Evolutionary conservation across 2,888 invertebrate genomes (phyloP).

Genomic region (Trissonchulus sp.): DNA sequence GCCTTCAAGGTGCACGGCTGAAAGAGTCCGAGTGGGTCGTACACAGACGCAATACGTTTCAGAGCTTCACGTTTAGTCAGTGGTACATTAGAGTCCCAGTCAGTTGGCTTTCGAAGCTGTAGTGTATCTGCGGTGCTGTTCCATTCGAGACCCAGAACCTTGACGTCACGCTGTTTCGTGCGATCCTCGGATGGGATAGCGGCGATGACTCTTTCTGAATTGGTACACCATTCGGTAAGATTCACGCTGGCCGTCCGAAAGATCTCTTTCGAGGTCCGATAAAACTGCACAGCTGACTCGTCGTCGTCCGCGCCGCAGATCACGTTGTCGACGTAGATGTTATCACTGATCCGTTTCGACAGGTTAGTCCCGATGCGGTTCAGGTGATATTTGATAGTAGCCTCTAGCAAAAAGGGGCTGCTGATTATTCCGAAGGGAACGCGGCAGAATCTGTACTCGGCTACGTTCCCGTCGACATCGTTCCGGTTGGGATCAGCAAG

Average conservation of each 20-base stretch:
- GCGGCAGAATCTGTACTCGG: constrained; percentile 33
- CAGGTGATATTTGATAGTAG: constrained; percentile 32
- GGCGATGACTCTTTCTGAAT: background rate
- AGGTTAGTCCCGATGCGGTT: background rate
- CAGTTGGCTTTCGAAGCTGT: background rate
- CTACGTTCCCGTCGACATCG: constrained; percentile 32
- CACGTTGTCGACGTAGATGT: background rate
- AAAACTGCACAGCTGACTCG: constrained; percentile 23
- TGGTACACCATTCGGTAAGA: constrained; percentile 27
- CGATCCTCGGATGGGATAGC: no score
- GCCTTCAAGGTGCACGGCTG: constrained; percentile 31
- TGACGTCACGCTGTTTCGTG: background rate
- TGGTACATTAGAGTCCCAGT: background rate
- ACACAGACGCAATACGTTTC: constrained; percentile 34
- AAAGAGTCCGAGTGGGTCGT: constrained; percentile 38
- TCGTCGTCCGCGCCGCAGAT: background rate
- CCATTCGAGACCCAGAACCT: constrained; percentile 17
- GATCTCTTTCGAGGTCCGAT: constrained; percentile 29
- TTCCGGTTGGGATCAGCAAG: constrained; percentile 31
- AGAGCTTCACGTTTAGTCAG: constrained; percentile 34
- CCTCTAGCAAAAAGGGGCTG: constrained; percentile 35
- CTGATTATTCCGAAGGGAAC: constrained; percentile 37
- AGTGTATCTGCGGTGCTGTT: constrained; percentile 18
- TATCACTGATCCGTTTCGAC: background rate
- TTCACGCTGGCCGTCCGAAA: constrained; percentile 28